Percentiles rank a stretch among this genome's conserved stretches.
Conservation (phyloP, 2,888 invertebrate genomes). For the Harmothoe impar region DNA sequence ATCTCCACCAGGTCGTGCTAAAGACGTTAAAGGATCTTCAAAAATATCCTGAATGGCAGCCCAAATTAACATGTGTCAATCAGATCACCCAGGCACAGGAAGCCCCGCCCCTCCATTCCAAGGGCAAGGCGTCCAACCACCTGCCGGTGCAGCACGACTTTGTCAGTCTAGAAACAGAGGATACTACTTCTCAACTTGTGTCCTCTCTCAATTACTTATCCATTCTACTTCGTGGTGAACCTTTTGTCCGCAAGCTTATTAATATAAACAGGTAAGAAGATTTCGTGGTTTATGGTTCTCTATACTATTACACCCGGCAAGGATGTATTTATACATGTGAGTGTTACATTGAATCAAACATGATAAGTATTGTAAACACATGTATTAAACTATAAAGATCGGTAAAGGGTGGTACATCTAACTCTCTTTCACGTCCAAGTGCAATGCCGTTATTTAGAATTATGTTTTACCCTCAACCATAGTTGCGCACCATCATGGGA, state of each 20-base stretch:
- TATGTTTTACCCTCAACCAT: too few species aligned
- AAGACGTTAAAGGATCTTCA: constrained; percentile 41
- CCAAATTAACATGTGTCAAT: constrained; percentile 14
- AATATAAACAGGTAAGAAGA: constrained; percentile 46
- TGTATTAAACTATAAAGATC: too few species aligned
- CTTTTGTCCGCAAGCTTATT: constrained; percentile 17
- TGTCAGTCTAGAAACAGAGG: constrained; percentile 52
- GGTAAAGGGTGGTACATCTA: too few species aligned
- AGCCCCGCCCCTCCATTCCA: not conserved
- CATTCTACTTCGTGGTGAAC: not conserved
- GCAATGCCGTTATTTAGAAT: too few species aligned
- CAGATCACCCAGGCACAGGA: constrained; percentile 43
- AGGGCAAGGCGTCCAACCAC: not conserved
- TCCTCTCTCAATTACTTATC: not conserved
- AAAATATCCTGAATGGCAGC: constrained; percentile 52
- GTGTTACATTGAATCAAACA: too few species aligned
- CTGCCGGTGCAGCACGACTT: constrained; percentile 53
- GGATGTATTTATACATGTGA: too few species aligned
- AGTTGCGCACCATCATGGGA: too few species aligned
- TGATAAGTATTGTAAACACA: too few species aligned
- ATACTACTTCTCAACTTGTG: not conserved
- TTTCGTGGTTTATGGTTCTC: too few species aligned
- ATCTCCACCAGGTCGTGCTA: constrained; percentile 15
- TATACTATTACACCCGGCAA: not conserved
- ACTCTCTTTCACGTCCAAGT: too few species aligned